Evolutionary conservation across 2,888 invertebrate species (phyloP).

Genomic region (Hedychridium roseum): DNA sequence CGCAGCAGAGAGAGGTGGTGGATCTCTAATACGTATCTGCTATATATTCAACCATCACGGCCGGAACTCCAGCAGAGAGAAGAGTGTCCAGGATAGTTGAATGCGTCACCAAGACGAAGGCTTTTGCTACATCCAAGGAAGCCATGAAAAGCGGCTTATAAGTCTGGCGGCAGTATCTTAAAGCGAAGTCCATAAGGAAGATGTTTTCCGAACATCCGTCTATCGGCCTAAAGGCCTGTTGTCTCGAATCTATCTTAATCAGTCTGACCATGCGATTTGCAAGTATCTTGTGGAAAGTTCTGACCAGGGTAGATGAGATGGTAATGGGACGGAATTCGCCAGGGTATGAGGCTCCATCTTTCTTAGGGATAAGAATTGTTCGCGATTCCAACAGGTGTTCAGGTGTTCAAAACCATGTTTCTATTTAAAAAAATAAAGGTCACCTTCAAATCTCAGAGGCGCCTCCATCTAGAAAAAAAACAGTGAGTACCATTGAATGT

Average conservation of each 20-base stretch:
- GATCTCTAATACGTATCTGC: slow-evolving; percentile 3
- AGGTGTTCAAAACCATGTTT: no score
- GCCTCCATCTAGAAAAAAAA: no score
- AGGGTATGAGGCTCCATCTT: slow-evolving; percentile 12
- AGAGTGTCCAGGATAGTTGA: slow-evolving; percentile 11
- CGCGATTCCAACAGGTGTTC: slow-evolving; percentile 11
- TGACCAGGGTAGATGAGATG: slow-evolving; percentile 16
- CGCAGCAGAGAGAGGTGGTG: slow-evolving; percentile 3
- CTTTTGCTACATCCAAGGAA: slow-evolving; percentile 26
- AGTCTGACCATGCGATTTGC: slow-evolving; percentile 7
- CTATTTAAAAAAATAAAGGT: no score
- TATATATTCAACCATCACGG: slow-evolving; percentile 12
- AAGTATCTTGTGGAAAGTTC: slow-evolving; percentile 22
- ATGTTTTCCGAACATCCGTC: slow-evolving; percentile 26
- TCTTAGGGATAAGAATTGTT: slow-evolving; percentile 29
- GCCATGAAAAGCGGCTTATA: slow-evolving; percentile 8
- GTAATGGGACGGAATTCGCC: slow-evolving; percentile 30
- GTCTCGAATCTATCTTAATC: slow-evolving; percentile 17
- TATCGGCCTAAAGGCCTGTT: slow-evolving; percentile 24
- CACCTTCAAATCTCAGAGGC: no score
- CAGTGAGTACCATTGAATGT: no score
- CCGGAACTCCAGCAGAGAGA: slow-evolving; percentile 7
- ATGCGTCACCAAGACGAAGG: slow-evolving; percentile 27
- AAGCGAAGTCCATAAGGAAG: slow-evolving; percentile 3
- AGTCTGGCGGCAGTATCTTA: background rate